Percentiles rank a stretch among this genome's conserved stretches.
phyloP scores from a whole-genome alignment of 1,140 invertebrate species.

The Dermatophagoides farinae region DNA sequence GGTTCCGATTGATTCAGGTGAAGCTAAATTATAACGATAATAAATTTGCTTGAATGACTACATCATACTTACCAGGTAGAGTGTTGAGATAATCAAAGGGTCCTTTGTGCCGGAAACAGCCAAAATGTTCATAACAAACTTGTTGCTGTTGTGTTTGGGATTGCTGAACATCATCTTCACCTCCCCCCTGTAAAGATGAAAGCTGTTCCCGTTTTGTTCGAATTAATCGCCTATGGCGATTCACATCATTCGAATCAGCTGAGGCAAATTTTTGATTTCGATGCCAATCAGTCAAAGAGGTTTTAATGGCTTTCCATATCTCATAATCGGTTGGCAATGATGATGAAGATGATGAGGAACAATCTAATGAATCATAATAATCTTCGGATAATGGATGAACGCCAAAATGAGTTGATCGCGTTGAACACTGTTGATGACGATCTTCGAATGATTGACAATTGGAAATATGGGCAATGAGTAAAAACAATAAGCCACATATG shows the following conservation, averaged over 20 bases:
- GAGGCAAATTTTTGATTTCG: background rate
- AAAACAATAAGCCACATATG: too few species aligned
- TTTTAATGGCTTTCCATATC: too few species aligned
- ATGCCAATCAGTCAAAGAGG: background rate
- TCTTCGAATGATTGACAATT: too few species aligned
- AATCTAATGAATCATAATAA: too few species aligned
- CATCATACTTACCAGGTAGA: slow-evolving; percentile 43
- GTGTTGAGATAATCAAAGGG: slow-evolving; percentile 78
- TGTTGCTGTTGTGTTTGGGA: too few species aligned
- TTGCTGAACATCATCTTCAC: slow-evolving; percentile 23
- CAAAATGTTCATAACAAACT: slow-evolving; percentile 64
- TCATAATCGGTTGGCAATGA: too few species aligned
- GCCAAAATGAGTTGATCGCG: too few species aligned
- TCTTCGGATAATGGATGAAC: too few species aligned
- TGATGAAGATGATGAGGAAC: too few species aligned
- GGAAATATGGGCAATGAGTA: too few species aligned
- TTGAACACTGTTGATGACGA: too few species aligned
- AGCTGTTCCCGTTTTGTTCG: background rate
- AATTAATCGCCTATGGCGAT: background rate
- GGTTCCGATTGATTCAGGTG: slow-evolving; percentile 40
- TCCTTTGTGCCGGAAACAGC: slow-evolving; percentile 74
- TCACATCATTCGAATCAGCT: background rate
- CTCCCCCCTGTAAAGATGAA: slow-evolving; percentile 19
- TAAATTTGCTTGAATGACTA: too few species aligned
- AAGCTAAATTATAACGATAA: background rate